Evolutionary conservation across 2,797 vertebrate species (phyloP), one percentile per base, ranked within the genome.

Genomic region (Tragelaphus oryx): DNA sequence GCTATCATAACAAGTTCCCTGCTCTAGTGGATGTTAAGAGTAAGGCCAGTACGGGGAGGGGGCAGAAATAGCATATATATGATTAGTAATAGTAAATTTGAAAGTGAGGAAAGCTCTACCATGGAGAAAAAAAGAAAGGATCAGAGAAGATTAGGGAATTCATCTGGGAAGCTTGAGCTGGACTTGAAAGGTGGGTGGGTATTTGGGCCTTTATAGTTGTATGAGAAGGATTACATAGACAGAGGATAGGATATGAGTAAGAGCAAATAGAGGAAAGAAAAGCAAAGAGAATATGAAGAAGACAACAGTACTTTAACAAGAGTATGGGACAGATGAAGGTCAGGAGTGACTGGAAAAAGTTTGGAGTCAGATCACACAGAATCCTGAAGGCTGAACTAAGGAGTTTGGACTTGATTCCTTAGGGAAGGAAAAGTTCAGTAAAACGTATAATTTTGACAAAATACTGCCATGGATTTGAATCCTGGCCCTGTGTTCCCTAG

Each of bases 91-190:
- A 60, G 60, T 6, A 89, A 75, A 7, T 28, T 50, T 91, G 52
- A 88, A 92, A 95, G 71, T 59, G n/a, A 92, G 44, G 37, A 91
- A 94, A 90, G 30, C 28, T 85, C 37, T 52, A 71, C 44, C 3
- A 13, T 20, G 13, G 37, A 54, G 33, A 24, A 60, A 91, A 68
- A 68, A 78, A 14, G 41, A 83, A 59, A 48, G 37, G 8, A 88
- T 91, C 52, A 83, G 59, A 93, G 62, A 91, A 93, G 84, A 95
- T 76, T 24, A 86, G 24, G 28, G 17, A 91, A 80, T 74, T 84
- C 7, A 57, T 30, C 24, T 79, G 44, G 59, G 37, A 94, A 92
- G 75, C 37, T 87, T 62, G 28, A 92, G 17, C 16, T 76, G 65
- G 54, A 54, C 22, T 41, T 95, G 78, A 81, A 88, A 97, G 24